Conservation (phyloP, 2,797 vertebrate genomes). For the Tamandua tetradactyla region DNA sequence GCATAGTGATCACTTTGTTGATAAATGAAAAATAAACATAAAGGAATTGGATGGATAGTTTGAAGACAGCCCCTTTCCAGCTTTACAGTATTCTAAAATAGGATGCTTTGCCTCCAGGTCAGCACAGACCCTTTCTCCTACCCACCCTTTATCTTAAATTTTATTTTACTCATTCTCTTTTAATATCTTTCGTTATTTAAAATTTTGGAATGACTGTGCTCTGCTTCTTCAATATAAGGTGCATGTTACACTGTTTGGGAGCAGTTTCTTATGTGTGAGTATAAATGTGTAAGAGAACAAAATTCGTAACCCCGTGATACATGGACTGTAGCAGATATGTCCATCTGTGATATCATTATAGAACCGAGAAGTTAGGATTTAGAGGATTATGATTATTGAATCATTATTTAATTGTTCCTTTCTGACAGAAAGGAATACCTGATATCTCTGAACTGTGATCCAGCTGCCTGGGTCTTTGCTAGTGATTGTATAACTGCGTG, state of each 20-base stretch:
- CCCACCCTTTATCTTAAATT: not conserved
- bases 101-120: not conserved
- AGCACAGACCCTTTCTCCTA: not conserved
- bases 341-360: not conserved
- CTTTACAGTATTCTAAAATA: not conserved
- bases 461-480: too few relatives aligned
- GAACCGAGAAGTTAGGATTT: too few relatives aligned
- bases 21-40: not conserved
- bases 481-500: too few relatives aligned
- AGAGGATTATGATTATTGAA: too few relatives aligned
- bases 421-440: too few relatives aligned
- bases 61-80: not conserved
- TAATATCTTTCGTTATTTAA: slow-evolving; percentile 33
- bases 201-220: not conserved
- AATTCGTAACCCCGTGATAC: not conserved
- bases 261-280: slow-evolving; percentile 23
- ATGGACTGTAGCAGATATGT: not conserved
- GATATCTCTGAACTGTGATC: too few relatives aligned
- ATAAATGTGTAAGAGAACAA: not conserved
- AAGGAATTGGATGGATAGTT: not conserved
- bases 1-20: not conserved
- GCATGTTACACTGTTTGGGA: not conserved
- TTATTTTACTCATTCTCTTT: slow-evolving; percentile 29
- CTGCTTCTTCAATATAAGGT: slow-evolving; percentile 29
- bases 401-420: too few relatives aligned